A percentile compares a stretch with the other conserved stretches of the same genome.
Conservation (phyloP, 2,797 vertebrate genomes). For the Falco cherrug region DNA sequence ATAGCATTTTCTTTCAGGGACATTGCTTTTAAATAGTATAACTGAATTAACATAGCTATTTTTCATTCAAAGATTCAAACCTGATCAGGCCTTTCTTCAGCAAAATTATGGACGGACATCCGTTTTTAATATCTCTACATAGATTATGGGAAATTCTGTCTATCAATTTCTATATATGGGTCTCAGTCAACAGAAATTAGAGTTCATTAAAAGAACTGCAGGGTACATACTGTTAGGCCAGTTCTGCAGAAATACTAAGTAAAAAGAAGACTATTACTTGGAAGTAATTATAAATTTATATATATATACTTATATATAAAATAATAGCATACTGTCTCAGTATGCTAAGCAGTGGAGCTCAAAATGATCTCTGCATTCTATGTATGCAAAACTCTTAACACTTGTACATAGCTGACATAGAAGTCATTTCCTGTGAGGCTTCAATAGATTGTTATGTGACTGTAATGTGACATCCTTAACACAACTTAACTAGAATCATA, state of each 20-base stretch:
- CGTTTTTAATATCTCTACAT: neutral
- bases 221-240: neutral
- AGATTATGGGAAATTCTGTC: neutral
- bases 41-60: neutral
- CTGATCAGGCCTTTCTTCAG: neutral
- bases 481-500: neutral
- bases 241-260: neutral
- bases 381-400: neutral
- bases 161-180: neutral
- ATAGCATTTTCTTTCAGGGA: neutral
- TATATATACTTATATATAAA: no score
- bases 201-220: neutral
- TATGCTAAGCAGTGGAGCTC: neutral
- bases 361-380: neutral
- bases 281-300: neutral
- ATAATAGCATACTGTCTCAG: neutral
- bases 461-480: neutral
- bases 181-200: neutral
- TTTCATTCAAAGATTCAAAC: neutral
- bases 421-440: neutral
- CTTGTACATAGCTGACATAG: neutral
- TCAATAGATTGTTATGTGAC: neutral
- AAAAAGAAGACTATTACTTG: neutral
- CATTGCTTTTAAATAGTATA: neutral
- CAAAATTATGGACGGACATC: neutral